phyloP scores from a whole-genome alignment of 2,888 invertebrate genomes.

The Cataglyphis livida region DNA sequence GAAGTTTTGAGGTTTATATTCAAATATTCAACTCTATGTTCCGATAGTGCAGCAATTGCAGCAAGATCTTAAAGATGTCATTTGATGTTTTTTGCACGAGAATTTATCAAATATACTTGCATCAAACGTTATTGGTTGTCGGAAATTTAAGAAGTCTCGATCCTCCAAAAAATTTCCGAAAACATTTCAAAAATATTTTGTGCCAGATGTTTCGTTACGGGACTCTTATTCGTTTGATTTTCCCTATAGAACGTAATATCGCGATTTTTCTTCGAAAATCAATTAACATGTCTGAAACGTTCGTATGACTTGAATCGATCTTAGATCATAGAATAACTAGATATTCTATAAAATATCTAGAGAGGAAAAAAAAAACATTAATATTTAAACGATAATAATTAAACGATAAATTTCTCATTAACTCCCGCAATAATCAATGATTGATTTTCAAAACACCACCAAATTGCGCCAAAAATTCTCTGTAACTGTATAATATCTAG shows the following conservation, averaged over 20 bases:
- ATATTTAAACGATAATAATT: constrained; percentile 1
- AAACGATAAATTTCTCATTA: constrained; percentile 6
- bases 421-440: constrained; percentile 26
- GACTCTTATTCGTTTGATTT: neutral
- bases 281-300: constrained; percentile 26
- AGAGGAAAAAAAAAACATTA: constrained; percentile 10
- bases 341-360: constrained; percentile 40
- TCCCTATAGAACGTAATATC: neutral
- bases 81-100: neutral
- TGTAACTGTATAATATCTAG: constrained; percentile 38
- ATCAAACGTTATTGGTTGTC: constrained; percentile 13
- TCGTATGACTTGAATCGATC: neutral
- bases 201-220: neutral
- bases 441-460: constrained; percentile 40
- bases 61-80: neutral
- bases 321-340: constrained; percentile 22
- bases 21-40: constrained; percentile 10
- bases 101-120: constrained; percentile 10
- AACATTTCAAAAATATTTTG: neutral
- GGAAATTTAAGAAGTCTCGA: neutral
- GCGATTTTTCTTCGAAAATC: constrained; percentile 15
- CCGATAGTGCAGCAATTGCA: neutral
- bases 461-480: constrained; percentile 54
- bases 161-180: neutral
- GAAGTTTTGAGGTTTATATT: constrained; percentile 29